Percentiles rank a stretch among this genome's conserved stretches.
Evolutionary conservation across 64 coral and sea anemone genomes (phyloP).

Genomic region (Stylophora pistillata): DNA sequence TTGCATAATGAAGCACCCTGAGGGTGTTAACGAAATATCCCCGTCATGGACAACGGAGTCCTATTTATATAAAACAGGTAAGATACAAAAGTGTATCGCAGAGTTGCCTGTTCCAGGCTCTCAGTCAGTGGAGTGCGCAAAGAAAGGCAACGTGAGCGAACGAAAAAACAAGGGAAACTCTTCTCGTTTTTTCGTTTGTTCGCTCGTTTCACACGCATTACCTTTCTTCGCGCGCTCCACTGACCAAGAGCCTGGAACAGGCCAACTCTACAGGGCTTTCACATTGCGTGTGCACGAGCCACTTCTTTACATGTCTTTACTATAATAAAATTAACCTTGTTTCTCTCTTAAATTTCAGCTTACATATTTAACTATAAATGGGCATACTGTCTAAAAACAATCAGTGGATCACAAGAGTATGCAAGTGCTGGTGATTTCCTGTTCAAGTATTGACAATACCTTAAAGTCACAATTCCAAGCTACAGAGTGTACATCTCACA

Average conservation of each 20-base stretch:
- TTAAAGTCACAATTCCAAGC: constrained; percentile 2
- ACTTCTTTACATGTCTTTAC: constrained; percentile 51
- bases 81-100: constrained; percentile 41
- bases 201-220: no score
- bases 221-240: no score
- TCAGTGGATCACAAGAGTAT: constrained; percentile 61
- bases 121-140: no score
- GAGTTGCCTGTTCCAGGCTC: no score
- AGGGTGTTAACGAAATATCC: constrained; percentile 53
- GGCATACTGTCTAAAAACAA: constrained; percentile 49
- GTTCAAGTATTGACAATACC: constrained; percentile 10
- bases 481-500: constrained; percentile 47
- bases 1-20: constrained; percentile 52
- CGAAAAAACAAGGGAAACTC: no score
- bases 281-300: constrained; percentile 31
- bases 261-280: no score
- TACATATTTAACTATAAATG: constrained; percentile 58
- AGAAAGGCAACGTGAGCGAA: no score
- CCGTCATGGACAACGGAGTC: constrained; percentile 13
- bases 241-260: no score
- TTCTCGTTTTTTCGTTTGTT: no score
- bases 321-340: constrained; percentile 49
- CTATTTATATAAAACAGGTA: constrained; percentile 40
- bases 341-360: constrained; percentile 59
- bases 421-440: constrained; percentile 36